Evolutionary conservation across 2,888 invertebrate genomes (phyloP).

Genomic region (Clistopyga incitator): DNA sequence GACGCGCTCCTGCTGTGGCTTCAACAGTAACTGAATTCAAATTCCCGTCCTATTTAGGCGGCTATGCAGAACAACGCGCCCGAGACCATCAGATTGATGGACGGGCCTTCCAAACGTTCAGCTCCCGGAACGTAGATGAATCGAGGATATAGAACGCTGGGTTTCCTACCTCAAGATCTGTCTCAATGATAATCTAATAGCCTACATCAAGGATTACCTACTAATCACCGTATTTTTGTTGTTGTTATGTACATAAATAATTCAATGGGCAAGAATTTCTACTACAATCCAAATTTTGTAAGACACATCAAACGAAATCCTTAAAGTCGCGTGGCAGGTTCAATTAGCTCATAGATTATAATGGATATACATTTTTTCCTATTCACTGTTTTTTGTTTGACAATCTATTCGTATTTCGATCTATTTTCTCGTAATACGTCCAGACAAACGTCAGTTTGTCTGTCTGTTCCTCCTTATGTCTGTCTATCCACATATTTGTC

Average conservation of each 20-base stretch:
- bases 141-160: constrained; percentile 39
- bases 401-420: too few species aligned
- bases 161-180: constrained; percentile 15
- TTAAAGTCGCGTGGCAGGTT: too few species aligned
- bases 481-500: too few species aligned
- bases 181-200: constrained; percentile 22
- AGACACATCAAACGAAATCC: too few species aligned
- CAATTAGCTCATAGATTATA: too few species aligned
- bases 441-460: too few species aligned
- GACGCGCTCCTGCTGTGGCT: constrained; percentile 22
- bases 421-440: too few species aligned
- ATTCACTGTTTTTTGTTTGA: too few species aligned
- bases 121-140: constrained; percentile 50
- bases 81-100: constrained; percentile 67
- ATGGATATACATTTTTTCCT: too few species aligned
- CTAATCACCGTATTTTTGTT: background rate
- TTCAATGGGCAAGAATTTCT: background rate
- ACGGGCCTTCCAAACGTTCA: constrained; percentile 50
- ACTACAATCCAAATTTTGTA: too few species aligned
- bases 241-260: background rate
- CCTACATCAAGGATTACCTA: background rate
- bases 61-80: constrained; percentile 44
- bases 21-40: constrained; percentile 63
- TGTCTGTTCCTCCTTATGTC: too few species aligned
- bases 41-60: constrained; percentile 63